These are phyloP conservation scores for Aptenodytes forsteri DNA, from an alignment of 2,113 vertebrate species.

Conservation along the genomic window DNA sequence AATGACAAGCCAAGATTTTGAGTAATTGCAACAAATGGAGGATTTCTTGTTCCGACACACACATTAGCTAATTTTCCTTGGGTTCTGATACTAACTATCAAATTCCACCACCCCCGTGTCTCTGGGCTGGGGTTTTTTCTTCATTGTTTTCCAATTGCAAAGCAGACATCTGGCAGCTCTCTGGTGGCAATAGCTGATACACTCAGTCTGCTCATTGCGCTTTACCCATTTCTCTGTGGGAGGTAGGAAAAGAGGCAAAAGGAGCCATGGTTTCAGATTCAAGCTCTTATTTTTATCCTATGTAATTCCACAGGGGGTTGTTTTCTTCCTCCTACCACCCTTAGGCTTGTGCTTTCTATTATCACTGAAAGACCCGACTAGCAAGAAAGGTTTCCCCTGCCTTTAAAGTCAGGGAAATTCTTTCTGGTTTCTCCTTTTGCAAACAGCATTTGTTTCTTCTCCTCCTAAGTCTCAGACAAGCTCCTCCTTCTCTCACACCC, in stretches of 20 bases:
- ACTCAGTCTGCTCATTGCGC: neutral
- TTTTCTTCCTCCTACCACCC: neutral
- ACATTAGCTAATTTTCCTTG: slow-evolving; percentile 55
- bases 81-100: slow-evolving; percentile 52
- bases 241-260: slow-evolving; percentile 13
- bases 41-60: slow-evolving; percentile 51
- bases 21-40: slow-evolving; percentile 37
- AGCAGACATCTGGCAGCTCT: slow-evolving; percentile 55
- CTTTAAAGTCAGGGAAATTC: neutral
- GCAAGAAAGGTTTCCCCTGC: neutral
- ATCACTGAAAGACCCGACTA: neutral
- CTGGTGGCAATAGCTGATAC: slow-evolving; percentile 30
- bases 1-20: slow-evolving; percentile 50
- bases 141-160: slow-evolving; percentile 7
- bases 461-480: neutral
- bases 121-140: neutral
- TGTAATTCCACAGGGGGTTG: neutral
- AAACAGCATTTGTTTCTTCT: neutral
- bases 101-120: neutral
- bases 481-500: neutral
- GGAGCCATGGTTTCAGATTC: neutral
- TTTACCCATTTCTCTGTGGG: slow-evolving; percentile 33
- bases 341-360: slow-evolving; percentile 1
- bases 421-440: neutral
- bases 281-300: neutral